Base-by-base conservation (phyloP, 2,797 vertebrate genomes). In the Halcyon chelicuti region DNA sequence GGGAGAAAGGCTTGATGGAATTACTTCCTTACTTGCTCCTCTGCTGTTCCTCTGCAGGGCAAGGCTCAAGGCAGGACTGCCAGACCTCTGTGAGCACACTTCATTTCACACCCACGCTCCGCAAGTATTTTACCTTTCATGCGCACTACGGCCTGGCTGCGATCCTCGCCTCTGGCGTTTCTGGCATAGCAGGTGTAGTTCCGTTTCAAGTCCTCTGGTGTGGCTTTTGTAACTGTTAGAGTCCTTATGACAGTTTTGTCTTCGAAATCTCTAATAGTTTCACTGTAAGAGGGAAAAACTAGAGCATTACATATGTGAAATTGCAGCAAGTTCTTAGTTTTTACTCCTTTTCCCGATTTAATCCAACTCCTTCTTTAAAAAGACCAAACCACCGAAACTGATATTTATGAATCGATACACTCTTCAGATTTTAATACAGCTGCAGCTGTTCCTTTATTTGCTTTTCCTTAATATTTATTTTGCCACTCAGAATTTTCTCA, bases 171-270 rank as follows among this genome's bases (percentile, higher is more conserved):
- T 52, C 11, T 77, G 37, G 71, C 40, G 9, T 99, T 99, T 86
- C 79, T 98, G 79, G 98, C 98, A 0, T 98, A 98, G 95, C 99
- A 99, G 73, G 98, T 98, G 28, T 98, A 99, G 93, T 98, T 98
- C 28, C 94, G 94, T 86, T 95, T 97, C 96, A 99, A 96, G 88
- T 99, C 99, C 33, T 98, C 97, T 1, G 97, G 42, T 14, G 96
- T 98, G 75, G 99, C 97, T 75, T 98, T 97, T 71, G 97, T 94
- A 89, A 99, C 97, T 42, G 92, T 80, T 82, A 99, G 97, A 40
- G 93, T 88, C 47, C 95, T 98, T 77, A 93, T 94, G 68, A 97
- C 70, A 0, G 60, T 97, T 81, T 95, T 97, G 71, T 99, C 98
- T 33, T 98, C 76, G 20, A 89, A 75, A 58, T 8, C 1, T 80